Evolutionary conservation across 2,113 vertebrate genomes (phyloP).

Genomic region (Leiothrix lutea): DNA sequence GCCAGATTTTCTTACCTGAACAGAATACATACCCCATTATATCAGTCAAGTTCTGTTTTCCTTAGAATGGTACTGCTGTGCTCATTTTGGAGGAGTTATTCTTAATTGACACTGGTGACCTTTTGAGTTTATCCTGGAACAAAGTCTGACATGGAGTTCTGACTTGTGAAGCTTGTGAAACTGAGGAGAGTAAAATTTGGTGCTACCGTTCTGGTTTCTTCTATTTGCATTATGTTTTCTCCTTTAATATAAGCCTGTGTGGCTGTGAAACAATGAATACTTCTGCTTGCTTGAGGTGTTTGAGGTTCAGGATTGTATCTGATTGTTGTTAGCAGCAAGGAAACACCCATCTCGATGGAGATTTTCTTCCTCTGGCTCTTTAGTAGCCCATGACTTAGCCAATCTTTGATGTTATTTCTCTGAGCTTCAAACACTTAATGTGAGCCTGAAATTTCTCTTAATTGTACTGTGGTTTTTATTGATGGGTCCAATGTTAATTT

Average conservation of each 20-base stretch:
- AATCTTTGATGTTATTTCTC: not conserved
- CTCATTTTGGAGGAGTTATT: not conserved
- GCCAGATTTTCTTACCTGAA: not conserved
- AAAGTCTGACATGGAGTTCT: not conserved
- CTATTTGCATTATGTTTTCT: not conserved
- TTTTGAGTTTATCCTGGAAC: not conserved
- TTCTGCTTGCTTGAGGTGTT: not conserved
- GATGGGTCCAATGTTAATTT: not conserved
- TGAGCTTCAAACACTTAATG: not conserved
- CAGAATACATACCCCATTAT: not conserved
- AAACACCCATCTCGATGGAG: not conserved
- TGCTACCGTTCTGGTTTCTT: not conserved
- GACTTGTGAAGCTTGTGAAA: accelerated
- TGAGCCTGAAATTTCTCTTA: not conserved
- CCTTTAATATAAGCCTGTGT: not conserved
- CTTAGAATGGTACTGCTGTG: not conserved
- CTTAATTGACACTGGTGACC: not conserved
- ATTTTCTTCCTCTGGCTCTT: not conserved
- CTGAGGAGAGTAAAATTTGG: not conserved
- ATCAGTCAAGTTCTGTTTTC: not conserved
- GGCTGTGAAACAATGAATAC: not conserved
- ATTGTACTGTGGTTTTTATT: not conserved
- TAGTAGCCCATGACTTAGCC: not conserved
- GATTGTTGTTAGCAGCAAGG: not conserved
- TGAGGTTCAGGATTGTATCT: not conserved